Conservation (phyloP, 2,888 invertebrate species). For the Sisyra nigra region DNA sequence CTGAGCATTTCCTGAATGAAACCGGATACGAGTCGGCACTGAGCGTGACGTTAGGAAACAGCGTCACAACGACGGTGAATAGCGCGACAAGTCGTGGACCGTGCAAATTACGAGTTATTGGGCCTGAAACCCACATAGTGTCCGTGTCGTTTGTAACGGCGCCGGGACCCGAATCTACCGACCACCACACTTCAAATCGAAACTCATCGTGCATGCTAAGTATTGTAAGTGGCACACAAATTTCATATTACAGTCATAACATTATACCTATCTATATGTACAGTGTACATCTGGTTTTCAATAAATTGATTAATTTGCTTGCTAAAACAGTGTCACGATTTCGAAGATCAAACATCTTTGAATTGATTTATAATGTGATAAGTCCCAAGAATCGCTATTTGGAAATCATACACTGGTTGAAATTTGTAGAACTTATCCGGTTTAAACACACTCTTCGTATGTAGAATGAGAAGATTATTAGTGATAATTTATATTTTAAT, state of each 20-base stretch:
- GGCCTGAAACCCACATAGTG: constrained; percentile 20
- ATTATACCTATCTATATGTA: too few relatives aligned
- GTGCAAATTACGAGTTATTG: constrained; percentile 15
- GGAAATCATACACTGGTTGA: too few relatives aligned
- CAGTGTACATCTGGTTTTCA: too few relatives aligned
- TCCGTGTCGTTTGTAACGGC: constrained; percentile 16
- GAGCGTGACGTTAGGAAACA: constrained; percentile 1
- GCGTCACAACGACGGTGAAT: not conserved
- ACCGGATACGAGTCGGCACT: constrained; percentile 4
- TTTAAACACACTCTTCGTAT: too few relatives aligned
- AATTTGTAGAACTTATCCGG: too few relatives aligned
- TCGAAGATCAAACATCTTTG: not conserved
- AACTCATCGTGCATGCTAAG: constrained; percentile 5
- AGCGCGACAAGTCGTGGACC: constrained; percentile 2
- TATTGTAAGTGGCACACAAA: constrained; percentile 3
- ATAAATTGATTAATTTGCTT: too few relatives aligned
- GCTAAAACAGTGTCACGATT: not conserved
- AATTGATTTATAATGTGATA: too few relatives aligned
- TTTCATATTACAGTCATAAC: too few relatives aligned
- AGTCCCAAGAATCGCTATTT: too few relatives aligned
- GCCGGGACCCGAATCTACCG: not conserved
- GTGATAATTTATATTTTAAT: too few relatives aligned
- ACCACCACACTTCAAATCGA: not conserved
- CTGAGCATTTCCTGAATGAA: not conserved
- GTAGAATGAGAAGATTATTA: too few relatives aligned